Evolutionary conservation across 1,140 invertebrate species (phyloP), one percentile per base, ranked within the genome.

Genomic region (Solenopsis invicta): DNA sequence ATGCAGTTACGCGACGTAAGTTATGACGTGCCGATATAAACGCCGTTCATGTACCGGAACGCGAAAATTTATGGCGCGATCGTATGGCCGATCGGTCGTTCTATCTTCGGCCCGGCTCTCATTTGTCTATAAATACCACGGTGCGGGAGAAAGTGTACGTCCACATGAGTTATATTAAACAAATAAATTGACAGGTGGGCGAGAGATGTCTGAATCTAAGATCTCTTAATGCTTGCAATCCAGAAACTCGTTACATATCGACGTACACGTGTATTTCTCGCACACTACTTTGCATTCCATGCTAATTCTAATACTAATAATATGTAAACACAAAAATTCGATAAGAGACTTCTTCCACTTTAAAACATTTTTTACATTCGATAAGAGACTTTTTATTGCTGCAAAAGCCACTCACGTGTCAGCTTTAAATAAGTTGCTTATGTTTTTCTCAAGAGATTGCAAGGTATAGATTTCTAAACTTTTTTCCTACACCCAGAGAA

Each of bases 1-100:
- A 71, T 56, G 78, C 66, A 71, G 78, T 72, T 61, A 82, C 12
- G 41, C 37, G 52, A 72, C 24, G 13, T 82, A 82, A 82, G 66
- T 82, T 82, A 82, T 72, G 78, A 72, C 12, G 71, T 3, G 45
- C 12, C 10, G 50, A n/a, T 71, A 37, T 67, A 67, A 41, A 67
- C 13, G 62, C 29, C 18, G n/a, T 24, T 61, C 34, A 5, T 56
- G 13, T 71, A 29, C 21, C 21, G 52, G 34, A 59, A 41, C 21
- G 45, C 21, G 29, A 4, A 82, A 72, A 82, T 82, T 82, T 82
- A 82, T 48, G 18, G 13, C 54, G 18, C 18, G 41, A 54, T 56
- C 29, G 34, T 56, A n/a, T 37, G 12, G 34, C 10, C 50, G 62
- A 81, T 24, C 37, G 64, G 54, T 56, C n/a, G 52, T 29, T 29